Evolutionary conservation across 2,113 vertebrate genomes (phyloP), one percentile per base, ranked within the genome.

Genomic region (Ameiurus melas): DNA sequence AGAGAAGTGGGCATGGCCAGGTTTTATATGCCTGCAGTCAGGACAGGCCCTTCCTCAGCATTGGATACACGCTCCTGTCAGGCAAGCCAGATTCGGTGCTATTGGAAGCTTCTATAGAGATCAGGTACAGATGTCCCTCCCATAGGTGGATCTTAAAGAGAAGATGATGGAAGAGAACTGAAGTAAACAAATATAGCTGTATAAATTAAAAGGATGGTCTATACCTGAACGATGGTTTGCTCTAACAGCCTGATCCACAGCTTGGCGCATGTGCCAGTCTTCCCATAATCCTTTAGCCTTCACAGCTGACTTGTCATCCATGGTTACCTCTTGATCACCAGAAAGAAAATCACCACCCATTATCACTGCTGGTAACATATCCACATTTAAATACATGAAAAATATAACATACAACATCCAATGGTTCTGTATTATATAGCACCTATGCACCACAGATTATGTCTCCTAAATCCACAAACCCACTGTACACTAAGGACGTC

Each of bases 241-340:
- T 89, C 95, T 92, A 79, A 89, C 87, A 25, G 92, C 55, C 75
- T 95, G 95, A 87, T 96, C 95, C 22, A 91, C 86, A 20, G 95
- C 93, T 90, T 95, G 94, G 51, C 95, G 94, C 94, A 96, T 95
- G 88, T 96, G 95, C 95, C 95, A 96, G 93, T 96, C 95, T 86
- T 96, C 95, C 95, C 95, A 96, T 88, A 96, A 83, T 92, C 95
- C 95, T 92, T 96, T 96, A 89, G 95, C 92, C 91, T 96, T 96
- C 78, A 96, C 92, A 8, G 88, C 89, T 13, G 94, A 89, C 91
- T 96, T 96, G 89, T 96, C 94, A 75, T 96, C 95, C 93, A 95
- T 95, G 58, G 90, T 94, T 90, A 94, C 92, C 87, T 96, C 95
- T 96, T 90, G 33, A 79, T 82, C 84, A 78, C n/a, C 86, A 68